Evolutionary conservation across 1,140 invertebrate genomes (phyloP), one percentile per base, ranked within the genome.

Genomic region (Drosophila virilis): DNA sequence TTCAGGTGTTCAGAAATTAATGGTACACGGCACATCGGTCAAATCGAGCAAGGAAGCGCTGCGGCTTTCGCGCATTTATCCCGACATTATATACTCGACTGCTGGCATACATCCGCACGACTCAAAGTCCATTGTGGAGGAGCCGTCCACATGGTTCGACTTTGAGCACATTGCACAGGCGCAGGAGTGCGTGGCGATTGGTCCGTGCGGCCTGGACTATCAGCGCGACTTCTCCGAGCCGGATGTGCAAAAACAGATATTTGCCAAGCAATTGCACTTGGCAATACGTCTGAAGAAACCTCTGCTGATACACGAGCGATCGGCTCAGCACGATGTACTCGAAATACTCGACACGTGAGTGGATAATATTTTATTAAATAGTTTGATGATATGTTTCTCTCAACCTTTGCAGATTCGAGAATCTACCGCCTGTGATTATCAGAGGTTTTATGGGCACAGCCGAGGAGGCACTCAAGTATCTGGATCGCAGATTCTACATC

Each of bases 81-180:
- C 97, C 51, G 97, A 97, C 74, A 96, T 95, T 15, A 94, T 98
- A 48, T 98, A 98, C 93, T 98, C 96, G 46, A 98, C 98, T 79
- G 97, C 97, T 92, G 98, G 97, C 97, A 96, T 99, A 67, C 98
- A 99, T 93, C 98, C 98, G 8, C 97, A 98, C 93, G 98, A 99
- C 93, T 97, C 98, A 1, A 98, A 98, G 93, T 97, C 96, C 2
- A 98, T 97, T 95, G 95, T 95, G 61, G 96, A 97, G 55, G 95
- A 96, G 80, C 94, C 95, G 69, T 93, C 95, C 10, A 94, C 94
- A 60, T 94, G 95, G 93, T 92, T 94, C 62, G 96, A 97, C 82
- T 92, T 97, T 40, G 94, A 94, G 85, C 94, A 94, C 77, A 95
- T 97, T 64, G 95, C 96, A 4, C 93, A 93, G 50, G 97, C 97